Evolutionary conservation across 2,797 vertebrate genomes (phyloP).

Genomic region (Stomatorhinus walkeri): DNA sequence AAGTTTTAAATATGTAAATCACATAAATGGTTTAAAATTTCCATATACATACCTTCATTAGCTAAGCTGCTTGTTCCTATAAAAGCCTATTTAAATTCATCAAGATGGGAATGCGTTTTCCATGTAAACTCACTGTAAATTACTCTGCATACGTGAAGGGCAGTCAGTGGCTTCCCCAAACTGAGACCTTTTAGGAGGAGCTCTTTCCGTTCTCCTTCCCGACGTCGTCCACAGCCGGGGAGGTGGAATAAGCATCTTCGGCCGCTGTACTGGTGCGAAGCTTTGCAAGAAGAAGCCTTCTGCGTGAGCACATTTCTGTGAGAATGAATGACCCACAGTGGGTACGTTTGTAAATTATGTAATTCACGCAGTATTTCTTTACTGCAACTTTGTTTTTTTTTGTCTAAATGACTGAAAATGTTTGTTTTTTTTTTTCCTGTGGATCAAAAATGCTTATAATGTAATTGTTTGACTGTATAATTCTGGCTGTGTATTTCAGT

Average conservation of each 20-base stretch:
- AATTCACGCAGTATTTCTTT: constrained; percentile 84
- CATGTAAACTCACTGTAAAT: background rate
- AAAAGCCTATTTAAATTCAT: constrained; percentile 32
- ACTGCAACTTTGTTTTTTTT: constrained; percentile 56
- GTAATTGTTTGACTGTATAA: constrained; percentile 49
- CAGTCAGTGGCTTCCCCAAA: background rate
- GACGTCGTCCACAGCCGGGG: background rate
- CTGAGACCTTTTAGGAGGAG: background rate
- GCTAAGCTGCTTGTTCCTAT: constrained; percentile 48
- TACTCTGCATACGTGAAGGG: background rate
- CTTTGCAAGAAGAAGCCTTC: constrained; percentile 47
- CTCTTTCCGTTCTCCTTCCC: background rate
- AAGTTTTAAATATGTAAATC: constrained; percentile 42
- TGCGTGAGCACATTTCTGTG: constrained; percentile 40
- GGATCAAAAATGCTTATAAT: constrained; percentile 68
- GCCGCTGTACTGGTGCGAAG: background rate
- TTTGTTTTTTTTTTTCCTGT: constrained; percentile 63
- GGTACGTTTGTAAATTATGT: constrained; percentile 80
- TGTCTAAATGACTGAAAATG: constrained; percentile 50
- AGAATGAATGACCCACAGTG: constrained; percentile 83
- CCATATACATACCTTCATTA: constrained; percentile 61
- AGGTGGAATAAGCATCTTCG: background rate
- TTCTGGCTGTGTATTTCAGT: constrained; percentile 60
- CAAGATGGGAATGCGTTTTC: background rate
- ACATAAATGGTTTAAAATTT: constrained; percentile 36